Evolutionary conservation across 2,797 vertebrate genomes (phyloP), one percentile per base, ranked within the genome.

Genomic region (Salmo trutta): DNA sequence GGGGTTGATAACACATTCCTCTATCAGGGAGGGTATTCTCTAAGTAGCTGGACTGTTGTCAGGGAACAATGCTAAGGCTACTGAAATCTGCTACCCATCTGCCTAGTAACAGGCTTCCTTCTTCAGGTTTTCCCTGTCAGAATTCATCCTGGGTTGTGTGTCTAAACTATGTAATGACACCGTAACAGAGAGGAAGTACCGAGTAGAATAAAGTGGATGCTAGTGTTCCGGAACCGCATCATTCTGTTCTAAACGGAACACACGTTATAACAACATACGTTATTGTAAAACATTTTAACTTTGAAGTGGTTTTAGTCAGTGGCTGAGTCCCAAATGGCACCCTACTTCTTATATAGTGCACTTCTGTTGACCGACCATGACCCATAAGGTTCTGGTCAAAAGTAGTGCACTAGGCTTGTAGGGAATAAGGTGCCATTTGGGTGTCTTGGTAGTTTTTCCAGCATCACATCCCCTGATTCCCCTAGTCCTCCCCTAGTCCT

Each of bases 1-100:
- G 66, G 88, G 76, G 79, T 86, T 91, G 92, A 88, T 90, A 87
- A 90, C n/a, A 88, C 88, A 92, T 91, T 91, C 91, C 80, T 89
- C 88, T 88, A 88, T 90, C 88, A 81, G 24, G 65, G 87, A 87
- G 86, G 86, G 81, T 90, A 83, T 91, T 91, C 90, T 93, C 89
- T 86, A 82, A 86, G 88, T 88, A 88, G 80, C 80, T 19, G 29
- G 87, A 88, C 87, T 91, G 90, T 88, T 90, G 91, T 91, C 83
- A 84, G 86, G 88, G 88, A 88, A 90, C 89, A 86, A 85, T 87
- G 78, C 79, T 88, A 85, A 88, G 87, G 87, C 87, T 82, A 81
- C 84, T 81, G 81, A 80, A 88, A 87, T 88, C 75, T 77, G 86
- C 91, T 89, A 91, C 87, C 82, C 3, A 31, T 54, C 79, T 89